Evolutionary conservation across 2,888 invertebrate genomes (phyloP).

Genomic region (Zootermopsis nevadensis): DNA sequence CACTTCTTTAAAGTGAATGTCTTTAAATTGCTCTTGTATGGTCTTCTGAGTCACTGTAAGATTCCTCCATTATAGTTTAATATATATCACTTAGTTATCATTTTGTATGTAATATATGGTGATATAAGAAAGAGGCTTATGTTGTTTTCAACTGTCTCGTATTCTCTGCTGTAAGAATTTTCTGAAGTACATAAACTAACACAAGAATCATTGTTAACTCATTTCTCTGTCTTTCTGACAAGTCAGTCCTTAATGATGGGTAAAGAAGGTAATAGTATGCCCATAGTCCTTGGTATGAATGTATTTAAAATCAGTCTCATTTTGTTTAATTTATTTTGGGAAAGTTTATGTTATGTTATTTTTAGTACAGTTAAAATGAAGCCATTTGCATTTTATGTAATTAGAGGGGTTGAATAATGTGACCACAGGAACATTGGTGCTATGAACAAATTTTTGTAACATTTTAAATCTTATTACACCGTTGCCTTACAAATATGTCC

Average conservation of each 20-base stretch:
- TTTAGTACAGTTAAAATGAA: not conserved
- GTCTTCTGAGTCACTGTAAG: not conserved
- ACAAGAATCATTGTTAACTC: slow-evolving; percentile 54
- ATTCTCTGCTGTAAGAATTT: not conserved
- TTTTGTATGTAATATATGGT: not conserved
- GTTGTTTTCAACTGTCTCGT: slow-evolving; percentile 6
- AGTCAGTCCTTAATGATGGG: slow-evolving; percentile 66
- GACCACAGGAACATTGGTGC: not conserved
- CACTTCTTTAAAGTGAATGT: not conserved
- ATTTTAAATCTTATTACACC: not conserved
- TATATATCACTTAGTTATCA: not conserved
- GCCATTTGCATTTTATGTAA: not conserved
- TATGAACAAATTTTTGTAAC: not conserved
- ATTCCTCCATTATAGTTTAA: not conserved
- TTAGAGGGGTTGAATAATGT: not conserved
- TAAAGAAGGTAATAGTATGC: slow-evolving; percentile 62
- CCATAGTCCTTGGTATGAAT: slow-evolving; percentile 49
- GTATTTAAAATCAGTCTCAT: slow-evolving; percentile 34
- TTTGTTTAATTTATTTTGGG: not conserved
- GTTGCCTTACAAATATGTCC: not conserved
- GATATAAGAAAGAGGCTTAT: not conserved
- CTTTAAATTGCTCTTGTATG: not conserved
- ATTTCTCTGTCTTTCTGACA: slow-evolving; percentile 66
- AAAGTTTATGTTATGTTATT: not conserved
- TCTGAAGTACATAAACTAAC: slow-evolving; percentile 2